Conservation (phyloP, 2,113 vertebrate species). For the Sialia sialis region DNA sequence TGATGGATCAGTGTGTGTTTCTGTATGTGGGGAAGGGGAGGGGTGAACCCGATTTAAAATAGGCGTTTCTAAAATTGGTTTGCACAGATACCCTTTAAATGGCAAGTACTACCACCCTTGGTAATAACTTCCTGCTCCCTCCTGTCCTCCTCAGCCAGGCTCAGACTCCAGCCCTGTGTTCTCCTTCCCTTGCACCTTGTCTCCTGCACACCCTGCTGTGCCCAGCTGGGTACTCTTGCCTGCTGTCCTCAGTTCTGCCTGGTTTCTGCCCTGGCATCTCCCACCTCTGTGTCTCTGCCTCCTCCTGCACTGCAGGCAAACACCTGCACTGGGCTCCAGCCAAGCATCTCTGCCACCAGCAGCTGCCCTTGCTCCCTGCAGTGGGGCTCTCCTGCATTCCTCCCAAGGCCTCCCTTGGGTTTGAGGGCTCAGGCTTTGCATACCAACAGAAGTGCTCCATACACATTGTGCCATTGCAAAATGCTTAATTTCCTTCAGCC, state of each 20-base stretch:
- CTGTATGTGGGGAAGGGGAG: neutral
- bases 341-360: neutral
- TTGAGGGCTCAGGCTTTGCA: neutral
- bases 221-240: neutral
- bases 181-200: neutral
- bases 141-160: neutral
- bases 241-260: neutral
- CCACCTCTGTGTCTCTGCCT: neutral
- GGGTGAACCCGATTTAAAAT: conserved; percentile 4
- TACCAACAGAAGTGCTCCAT: neutral
- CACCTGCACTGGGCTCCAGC: neutral
- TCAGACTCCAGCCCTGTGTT: neutral
- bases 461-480: neutral
- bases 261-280: neutral
- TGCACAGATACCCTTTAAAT: conserved; percentile 21
- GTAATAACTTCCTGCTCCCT: neutral
- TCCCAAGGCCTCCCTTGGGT: neutral
- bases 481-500: neutral
- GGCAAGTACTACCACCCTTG: neutral
- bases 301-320: neutral
- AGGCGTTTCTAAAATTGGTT: conserved; percentile 40
- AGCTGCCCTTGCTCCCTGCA: neutral
- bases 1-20: conserved; percentile 34
- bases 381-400: neutral
- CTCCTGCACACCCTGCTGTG: neutral